Evolutionary conservation across 2,113 vertebrate genomes (phyloP).

Genomic region (Chelonoidis abingdonii): DNA sequence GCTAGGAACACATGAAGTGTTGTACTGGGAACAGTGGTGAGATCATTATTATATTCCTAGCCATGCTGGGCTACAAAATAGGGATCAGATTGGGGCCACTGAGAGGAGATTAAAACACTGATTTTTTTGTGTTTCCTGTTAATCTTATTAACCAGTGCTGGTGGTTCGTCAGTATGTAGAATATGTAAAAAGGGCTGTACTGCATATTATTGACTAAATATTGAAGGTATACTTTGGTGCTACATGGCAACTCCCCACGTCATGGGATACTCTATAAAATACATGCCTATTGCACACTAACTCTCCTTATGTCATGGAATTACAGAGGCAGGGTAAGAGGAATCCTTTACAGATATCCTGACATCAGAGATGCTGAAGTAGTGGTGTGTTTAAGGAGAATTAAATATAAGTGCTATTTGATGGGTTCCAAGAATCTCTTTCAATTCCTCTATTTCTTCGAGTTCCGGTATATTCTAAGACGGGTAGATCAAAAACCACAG

Average conservation of each 20-base stretch:
- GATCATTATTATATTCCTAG: neutral
- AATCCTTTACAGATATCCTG: neutral
- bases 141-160: conserved; percentile 37
- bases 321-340: accelerated
- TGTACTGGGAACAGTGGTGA: conserved; percentile 28
- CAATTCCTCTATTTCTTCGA: neutral
- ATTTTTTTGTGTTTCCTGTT: neutral
- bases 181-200: no score
- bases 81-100: neutral
- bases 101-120: neutral
- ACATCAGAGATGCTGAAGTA: neutral
- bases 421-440: neutral
- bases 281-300: accelerated
- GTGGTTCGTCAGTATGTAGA: no score
- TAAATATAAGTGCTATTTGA: neutral
- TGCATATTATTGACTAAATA: neutral
- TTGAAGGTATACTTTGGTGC: neutral
- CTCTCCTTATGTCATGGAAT: neutral
- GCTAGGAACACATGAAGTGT: conserved; percentile 47
- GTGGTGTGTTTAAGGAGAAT: neutral
- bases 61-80: conserved; percentile 38
- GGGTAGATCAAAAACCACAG: neutral
- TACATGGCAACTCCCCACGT: no score
- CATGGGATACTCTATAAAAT: neutral
- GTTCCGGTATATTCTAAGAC: neutral